Evolutionary conservation across 2,797 vertebrate genomes (phyloP).

Genomic region (Bradypus variegatus): DNA sequence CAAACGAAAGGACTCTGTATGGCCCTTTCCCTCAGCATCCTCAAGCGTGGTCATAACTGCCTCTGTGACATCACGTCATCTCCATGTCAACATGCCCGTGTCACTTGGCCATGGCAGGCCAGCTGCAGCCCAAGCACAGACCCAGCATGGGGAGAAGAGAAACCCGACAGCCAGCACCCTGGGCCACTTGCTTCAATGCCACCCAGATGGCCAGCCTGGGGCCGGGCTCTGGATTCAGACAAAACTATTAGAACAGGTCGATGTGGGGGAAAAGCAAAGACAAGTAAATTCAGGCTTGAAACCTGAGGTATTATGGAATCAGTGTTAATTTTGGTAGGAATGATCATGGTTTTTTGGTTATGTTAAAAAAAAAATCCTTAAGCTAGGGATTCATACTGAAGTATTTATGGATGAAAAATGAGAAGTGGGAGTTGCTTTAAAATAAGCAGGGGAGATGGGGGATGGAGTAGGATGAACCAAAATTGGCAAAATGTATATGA

Average conservation of each 20-base stretch:
- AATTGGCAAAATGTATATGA: not conserved
- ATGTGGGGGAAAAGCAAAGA: accelerated
- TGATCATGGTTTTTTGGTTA: not conserved
- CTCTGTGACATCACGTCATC: conserved; percentile 45
- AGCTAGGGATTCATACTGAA: not conserved
- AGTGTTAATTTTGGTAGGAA: not conserved
- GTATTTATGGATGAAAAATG: not conserved
- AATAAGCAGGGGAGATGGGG: not conserved
- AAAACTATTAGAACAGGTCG: not conserved
- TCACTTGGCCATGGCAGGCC: not conserved
- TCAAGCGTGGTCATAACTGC: not conserved
- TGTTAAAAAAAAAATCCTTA: not conserved
- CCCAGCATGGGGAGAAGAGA: not conserved
- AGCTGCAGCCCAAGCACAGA: not conserved
- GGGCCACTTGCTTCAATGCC: not conserved
- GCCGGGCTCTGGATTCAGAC: not conserved
- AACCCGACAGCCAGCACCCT: not conserved
- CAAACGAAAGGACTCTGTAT: not conserved
- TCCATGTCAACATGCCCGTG: conserved; percentile 26
- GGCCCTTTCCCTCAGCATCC: conserved; percentile 8
- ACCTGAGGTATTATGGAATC: not conserved
- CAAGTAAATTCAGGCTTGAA: not conserved
- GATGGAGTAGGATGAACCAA: not conserved
- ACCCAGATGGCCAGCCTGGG: not conserved
- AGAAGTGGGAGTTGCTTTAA: not conserved